Evolutionary conservation across 2,797 vertebrate species (phyloP).

Genomic region (Neomorphus geoffroyi): DNA sequence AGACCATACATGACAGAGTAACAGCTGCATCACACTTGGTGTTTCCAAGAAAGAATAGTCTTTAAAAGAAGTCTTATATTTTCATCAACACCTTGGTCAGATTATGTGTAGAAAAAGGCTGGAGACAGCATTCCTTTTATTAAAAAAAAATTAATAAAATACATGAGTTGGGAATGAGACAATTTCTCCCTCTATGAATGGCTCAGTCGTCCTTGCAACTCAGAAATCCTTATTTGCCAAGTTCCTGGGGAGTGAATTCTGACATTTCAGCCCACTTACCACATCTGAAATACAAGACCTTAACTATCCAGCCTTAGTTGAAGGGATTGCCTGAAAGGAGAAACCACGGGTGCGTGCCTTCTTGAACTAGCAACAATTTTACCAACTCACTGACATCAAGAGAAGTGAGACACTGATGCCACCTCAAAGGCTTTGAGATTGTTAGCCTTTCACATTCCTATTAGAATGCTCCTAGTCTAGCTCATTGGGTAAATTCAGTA

Average conservation of each 20-base stretch:
- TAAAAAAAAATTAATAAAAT: not conserved
- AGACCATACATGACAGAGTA: not conserved
- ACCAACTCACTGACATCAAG: constrained; percentile 42
- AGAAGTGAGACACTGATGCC: constrained; percentile 11
- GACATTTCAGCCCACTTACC: constrained; percentile 22
- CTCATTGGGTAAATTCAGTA: constrained; percentile 50
- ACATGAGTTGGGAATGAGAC: not conserved
- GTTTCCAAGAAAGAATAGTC: not conserved
- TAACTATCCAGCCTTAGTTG: constrained; percentile 24
- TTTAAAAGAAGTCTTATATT: not conserved
- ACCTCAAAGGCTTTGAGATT: constrained; percentile 60
- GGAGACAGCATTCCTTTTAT: not conserved
- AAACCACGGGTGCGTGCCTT: not conserved
- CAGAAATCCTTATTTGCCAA: not conserved
- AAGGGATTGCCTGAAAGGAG: constrained; percentile 32
- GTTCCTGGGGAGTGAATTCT: constrained; percentile 22
- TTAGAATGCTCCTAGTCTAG: constrained; percentile 35
- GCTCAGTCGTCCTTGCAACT: not conserved
- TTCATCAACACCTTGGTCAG: not conserved
- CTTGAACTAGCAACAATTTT: constrained; percentile 46
- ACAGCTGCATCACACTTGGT: not conserved
- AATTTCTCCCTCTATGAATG: not conserved
- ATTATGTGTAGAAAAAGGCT: not conserved
- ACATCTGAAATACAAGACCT: constrained; percentile 4
- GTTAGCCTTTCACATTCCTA: constrained; percentile 62